Evolutionary conservation across 1,140 invertebrate species (phyloP), one percentile per base, ranked within the genome.

Genomic region (Octopus sinensis): DNA sequence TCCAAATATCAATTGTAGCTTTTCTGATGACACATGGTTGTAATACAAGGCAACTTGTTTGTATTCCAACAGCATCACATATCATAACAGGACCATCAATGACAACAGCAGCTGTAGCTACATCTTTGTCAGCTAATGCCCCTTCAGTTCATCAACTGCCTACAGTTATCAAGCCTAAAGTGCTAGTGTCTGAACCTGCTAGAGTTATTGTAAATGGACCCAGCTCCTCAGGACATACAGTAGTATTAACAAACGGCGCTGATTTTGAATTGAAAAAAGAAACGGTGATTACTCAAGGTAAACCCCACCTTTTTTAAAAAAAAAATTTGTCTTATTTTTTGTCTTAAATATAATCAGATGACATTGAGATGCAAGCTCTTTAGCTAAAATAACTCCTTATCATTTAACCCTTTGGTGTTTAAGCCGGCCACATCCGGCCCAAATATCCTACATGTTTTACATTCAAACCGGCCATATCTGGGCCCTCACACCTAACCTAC

Each of bases 141-240:
- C 81, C 86, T 30, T 86, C 88, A 4, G 79, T 90, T 53, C 89
- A 90, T 83, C 89, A 90, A 83, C 83, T 90, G 82, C 89, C 89
- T 23, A 87, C 89, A 54, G 87, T 90, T 30, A 88, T 90, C 78
- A 89, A 90, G 84, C 87, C 89, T 62, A 90, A 90, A 83, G 86
- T 89, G 13, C 86, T 88, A 12, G 85, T 88, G 43, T 84, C 88
- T 6, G 87, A 87, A 76, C 84, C 88, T 43, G 84, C 86, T 53
- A 83, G 86, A 78, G 86, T 88, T 71, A 84, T 88, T 30, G 7
- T 83, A 2, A 89, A 88, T 85, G 88, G 88, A 7, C 88, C 88
- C 5, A 54, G 43, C 75, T 81, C 84, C 43, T 80, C 81, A 68
- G 76, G 83, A 17, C 80, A 86, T 56, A 79, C 83, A 62, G 73